Evolutionary conservation across 23 tunicate genomes (phyloP).

Genomic region (Corella eumyota): DNA sequence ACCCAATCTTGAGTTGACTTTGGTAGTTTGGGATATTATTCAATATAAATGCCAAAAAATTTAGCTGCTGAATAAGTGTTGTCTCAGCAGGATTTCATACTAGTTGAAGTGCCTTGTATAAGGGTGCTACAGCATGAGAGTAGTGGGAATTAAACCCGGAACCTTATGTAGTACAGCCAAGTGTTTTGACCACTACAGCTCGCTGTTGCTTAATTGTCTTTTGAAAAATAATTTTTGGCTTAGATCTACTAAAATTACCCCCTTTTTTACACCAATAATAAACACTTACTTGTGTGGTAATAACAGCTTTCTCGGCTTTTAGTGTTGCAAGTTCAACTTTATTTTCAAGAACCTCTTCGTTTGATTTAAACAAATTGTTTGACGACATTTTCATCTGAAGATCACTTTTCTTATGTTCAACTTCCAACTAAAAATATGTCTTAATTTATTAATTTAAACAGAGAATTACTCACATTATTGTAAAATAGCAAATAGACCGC

Average conservation of each 20-base stretch:
- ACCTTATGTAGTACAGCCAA: neutral
- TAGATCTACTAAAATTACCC: no score
- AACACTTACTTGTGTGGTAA: conserved; percentile 70
- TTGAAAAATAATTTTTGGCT: no score
- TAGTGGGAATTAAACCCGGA: neutral
- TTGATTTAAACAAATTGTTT: conserved; percentile 22
- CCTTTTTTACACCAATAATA: no score
- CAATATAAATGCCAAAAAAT: no score
- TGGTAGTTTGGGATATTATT: no score
- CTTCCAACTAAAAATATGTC: conserved; percentile 29
- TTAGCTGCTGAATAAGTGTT: no score
- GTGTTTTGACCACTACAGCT: neutral
- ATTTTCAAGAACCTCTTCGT: conserved; percentile 21
- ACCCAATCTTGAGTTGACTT: no score
- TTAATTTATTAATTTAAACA: neutral
- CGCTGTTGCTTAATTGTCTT: no score
- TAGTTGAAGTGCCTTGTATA: no score
- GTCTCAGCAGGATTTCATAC: no score
- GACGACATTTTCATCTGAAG: conserved; percentile 56
- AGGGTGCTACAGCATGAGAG: no score
- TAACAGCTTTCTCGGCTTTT: conserved; percentile 52
- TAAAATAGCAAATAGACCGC: neutral
- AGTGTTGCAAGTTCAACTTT: conserved; percentile 42
- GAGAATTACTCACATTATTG: neutral
- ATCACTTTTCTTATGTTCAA: conserved; percentile 56